Evolutionary conservation across 2,888 invertebrate species (phyloP), one percentile per base, ranked within the genome.

Genomic region (Bembecia ichneumoniformis): DNA sequence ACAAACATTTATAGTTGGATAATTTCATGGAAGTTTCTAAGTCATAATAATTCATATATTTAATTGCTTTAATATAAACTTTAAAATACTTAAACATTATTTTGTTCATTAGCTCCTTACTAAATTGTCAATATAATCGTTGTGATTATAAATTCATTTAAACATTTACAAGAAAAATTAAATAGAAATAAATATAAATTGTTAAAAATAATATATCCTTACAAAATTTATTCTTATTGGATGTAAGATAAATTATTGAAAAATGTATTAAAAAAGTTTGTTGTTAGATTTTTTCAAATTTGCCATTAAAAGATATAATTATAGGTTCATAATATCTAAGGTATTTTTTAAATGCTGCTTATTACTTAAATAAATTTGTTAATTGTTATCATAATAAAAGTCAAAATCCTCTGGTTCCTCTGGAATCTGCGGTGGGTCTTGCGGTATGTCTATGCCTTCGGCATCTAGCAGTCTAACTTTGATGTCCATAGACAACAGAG

Each of bases 401-500:
- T 96, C 94, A 77, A 96, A 98, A 82, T 97, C 96, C 60, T 95
- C 93, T 3, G 98, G 98, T 71, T 95, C 94, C 48, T 94, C 94
- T 0, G 98, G 98, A 66, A 98, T 93, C 44, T 92, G 91, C 3
- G 98, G 98, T 11, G 97, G 95, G 68, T 95, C 94, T 67, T 96
- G 94, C 1, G 98, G 98, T 65, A 98, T 97, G 58, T 94, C 94
- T 49, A 98, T 94, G 4, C 97, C 97, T 81, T 98, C 98, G 0
- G 97, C 95, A 79, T 98, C 98, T 53, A 99, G 86, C 50, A 99
- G 84, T 53, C 97, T 88, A 46, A 99, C 89, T 79, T 98, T 98
- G 50, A 98, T 96, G 73, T 99, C 98, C 96, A 99, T 97, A 9
- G 96, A 96, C 10, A 99, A 83, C 51, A 99, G 86, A 35, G 94